Evolutionary conservation across 1,140 invertebrate species (phyloP), one percentile per base, ranked within the genome.

Genomic region (Heliconius hermathena): DNA sequence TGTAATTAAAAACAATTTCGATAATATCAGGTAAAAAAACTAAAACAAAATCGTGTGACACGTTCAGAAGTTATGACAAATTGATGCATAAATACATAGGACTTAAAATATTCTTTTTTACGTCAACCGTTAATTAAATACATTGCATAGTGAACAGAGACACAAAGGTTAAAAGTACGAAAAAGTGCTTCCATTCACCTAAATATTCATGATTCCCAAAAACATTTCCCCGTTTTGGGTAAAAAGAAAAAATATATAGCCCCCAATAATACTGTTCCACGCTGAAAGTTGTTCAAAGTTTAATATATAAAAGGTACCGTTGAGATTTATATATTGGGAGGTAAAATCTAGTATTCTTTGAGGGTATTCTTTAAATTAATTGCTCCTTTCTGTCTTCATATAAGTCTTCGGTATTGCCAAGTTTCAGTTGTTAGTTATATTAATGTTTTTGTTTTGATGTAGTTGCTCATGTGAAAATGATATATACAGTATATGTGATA

Each of bases 281-380:
- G 71, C 71, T 18, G 71, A 38, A 38, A 72, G 20, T 38, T 72
- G 71, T 36, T 72, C 71, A 72, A 72, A 72, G 33, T 41, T 72
- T 72, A 72, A 72, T 72, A 72, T 38, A 41, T 72, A 72, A 72
- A 72, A 72, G 38, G 71, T 38, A 72, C 36, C 33, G 33, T 72
- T 8, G 71, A 72, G 71, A 72, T 72, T 38, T 72, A 52, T 8
- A 72, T 72, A 72, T 72, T 72, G 71, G 71, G 36, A 72, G 71
- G 71, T 72, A 72, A 72, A 38, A 11, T 20, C 29, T 41, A 72
- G 33, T 72, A 72, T 72, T n/a, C 29, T n/a, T 71, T 71, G 70
- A 71, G 13, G 29, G 29, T 71, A 71, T 71, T 71, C 71, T 72
- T 72, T 41, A 72, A 72, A 72, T 72, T 72, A 72, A 72, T 41